These are phyloP conservation scores for Pachydiplax longipennis DNA, from an alignment of 2,888 invertebrate species.

Conservation along the genomic window DNA sequence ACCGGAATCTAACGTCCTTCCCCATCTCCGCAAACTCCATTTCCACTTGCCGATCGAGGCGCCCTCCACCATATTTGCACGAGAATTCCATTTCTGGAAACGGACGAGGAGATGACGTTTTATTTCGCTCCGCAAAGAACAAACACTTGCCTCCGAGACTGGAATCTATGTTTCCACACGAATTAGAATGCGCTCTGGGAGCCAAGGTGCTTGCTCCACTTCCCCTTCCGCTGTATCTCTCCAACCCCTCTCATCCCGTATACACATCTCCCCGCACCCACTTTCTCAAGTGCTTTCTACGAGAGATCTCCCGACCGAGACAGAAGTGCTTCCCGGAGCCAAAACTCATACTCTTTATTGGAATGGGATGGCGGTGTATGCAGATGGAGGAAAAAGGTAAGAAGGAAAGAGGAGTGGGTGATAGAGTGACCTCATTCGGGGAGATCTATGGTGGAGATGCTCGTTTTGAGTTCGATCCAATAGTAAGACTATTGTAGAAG, in stretches of 20 bases:
- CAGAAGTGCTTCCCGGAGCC: background rate
- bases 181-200: constrained; percentile 36
- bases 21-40: background rate
- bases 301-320: background rate
- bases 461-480: too few species aligned
- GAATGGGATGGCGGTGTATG: background rate
- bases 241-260: background rate
- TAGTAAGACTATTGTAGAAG: too few species aligned
- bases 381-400: background rate
- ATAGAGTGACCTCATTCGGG: too few species aligned
- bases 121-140: constrained; percentile 34
- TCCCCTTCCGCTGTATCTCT: background rate
- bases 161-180: constrained; percentile 34
- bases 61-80: background rate
- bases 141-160: constrained; percentile 21
- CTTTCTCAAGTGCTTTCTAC: constrained; percentile 7
- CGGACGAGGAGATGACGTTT: constrained; percentile 35
- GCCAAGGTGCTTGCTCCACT: background rate
- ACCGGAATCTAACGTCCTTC: background rate
- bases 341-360: constrained; percentile 7
- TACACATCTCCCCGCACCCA: background rate
- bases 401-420: background rate
- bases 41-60: background rate
- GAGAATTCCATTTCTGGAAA: constrained; percentile 43
- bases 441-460: too few species aligned